Conservation (phyloP, 23 tunicate genomes). For the Aplidium turbinatum region DNA sequence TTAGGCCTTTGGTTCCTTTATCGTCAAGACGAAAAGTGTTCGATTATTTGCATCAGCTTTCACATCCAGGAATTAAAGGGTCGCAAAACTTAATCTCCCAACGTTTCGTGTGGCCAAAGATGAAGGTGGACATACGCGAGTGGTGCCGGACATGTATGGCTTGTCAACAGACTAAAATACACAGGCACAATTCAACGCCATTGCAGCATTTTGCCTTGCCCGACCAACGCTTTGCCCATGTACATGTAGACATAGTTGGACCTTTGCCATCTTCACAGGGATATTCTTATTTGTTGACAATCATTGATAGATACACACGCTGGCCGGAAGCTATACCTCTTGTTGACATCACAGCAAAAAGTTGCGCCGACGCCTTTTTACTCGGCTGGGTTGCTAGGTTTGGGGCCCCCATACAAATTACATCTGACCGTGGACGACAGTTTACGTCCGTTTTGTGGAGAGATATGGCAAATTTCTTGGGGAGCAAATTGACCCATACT, state of each 20-base stretch:
- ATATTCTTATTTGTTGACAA: constrained; percentile 14
- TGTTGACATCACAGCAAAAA: constrained; percentile 29
- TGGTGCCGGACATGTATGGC: constrained; percentile 17
- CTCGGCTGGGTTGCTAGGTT: constrained; percentile 23
- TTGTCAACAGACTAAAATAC: constrained; percentile 31
- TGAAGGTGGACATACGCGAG: constrained; percentile 1
- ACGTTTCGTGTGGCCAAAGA: constrained; percentile 23
- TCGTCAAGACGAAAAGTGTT: constrained; percentile 1
- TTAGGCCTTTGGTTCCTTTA: constrained; percentile 16
- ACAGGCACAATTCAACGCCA: neutral
- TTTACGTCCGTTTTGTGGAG: constrained; percentile 34
- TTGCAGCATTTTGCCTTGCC: neutral
- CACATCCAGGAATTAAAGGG: constrained; percentile 37
- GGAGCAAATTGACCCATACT: constrained; percentile 9
- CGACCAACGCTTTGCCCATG: neutral
- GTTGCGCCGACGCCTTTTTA: constrained; percentile 30
- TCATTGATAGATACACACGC: constrained; percentile 10
- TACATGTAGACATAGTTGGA: constrained; percentile 36
- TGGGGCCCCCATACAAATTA: constrained; percentile 10
- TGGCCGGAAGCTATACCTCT: constrained; percentile 30
- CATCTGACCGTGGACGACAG: constrained; percentile 35
- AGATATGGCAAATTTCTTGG: constrained; percentile 14
- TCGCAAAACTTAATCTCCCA: constrained; percentile 1
- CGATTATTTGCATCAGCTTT: neutral
- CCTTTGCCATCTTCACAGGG: constrained; percentile 26